Evolutionary conservation across 2,797 vertebrate genomes (phyloP), one percentile per base, ranked within the genome.

Genomic region (Tokudaia muenninki): DNA sequence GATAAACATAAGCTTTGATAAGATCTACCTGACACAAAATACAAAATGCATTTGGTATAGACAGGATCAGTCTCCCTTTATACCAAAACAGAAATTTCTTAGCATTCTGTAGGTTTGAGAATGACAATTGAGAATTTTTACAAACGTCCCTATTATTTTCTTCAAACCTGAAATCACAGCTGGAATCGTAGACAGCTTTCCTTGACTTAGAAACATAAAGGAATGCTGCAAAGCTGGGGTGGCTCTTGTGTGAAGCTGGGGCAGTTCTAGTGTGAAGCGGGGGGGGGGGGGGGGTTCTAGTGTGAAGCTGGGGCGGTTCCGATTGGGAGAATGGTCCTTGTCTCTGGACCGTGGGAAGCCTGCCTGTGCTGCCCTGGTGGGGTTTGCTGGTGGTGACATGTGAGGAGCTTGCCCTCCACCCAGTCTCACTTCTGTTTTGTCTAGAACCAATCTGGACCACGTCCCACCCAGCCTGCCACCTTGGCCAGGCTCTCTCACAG

Each of bases 161-260:
- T 79, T 79, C 91, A 93, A 89, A 87, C 21, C 57, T 59, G 24
- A 90, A 83, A 50, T 84, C 63, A 41, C 31, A 91, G 63, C 83
- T 96, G 79, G 79, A 94, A 94, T 82, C 17, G 11, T 61, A 37
- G 88, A 65, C 88, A 37, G 79, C 94, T 93, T 74, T 75, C 70
- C n/a, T 78, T 95, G 77, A 90, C 21, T 74, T 37, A n/a, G 80
- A 96, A 82, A 24, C 6, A 0, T 47, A 26, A 87, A 75, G 55
- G 29, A 57, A n/a, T 0, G 0, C n/a, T 29, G 12, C 63, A 65
- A 13, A 63, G 61, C 26, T 63, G 11, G 26, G 12, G 63, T 31
- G 63, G 3, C 11, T 31, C 26, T 63, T 9, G 24, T 63, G 61
- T 63, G 22, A 59, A 22, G 57, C 21, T 21, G 6, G 22, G 7